These are phyloP conservation scores for Manduca sexta DNA, from an alignment of 1,140 invertebrate species.

Conservation along the genomic window DNA sequence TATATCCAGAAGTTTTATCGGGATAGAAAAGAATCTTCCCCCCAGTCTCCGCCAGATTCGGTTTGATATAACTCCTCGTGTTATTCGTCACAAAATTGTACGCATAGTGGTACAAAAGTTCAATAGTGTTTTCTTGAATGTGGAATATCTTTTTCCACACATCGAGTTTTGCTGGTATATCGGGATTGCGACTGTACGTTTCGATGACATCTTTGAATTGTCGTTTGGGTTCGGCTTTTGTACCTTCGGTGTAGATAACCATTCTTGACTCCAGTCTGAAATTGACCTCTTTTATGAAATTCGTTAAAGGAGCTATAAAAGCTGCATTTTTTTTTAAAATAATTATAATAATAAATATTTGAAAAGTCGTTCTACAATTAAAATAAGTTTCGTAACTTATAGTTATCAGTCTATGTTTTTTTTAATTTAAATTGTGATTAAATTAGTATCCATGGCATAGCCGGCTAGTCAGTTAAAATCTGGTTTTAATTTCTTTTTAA, in stretches of 20 bases:
- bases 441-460: too few species aligned
- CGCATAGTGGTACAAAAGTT: conserved; percentile 80
- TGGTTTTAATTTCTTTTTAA: too few species aligned
- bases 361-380: too few species aligned
- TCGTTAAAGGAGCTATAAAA: too few species aligned
- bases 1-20: conserved; percentile 77
- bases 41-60: conserved; percentile 77
- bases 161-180: conserved; percentile 73
- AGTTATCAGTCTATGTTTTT: too few species aligned
- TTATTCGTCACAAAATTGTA: conserved; percentile 79
- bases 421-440: too few species aligned
- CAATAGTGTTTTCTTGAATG: conserved; percentile 76
- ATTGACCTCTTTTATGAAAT: too few species aligned
- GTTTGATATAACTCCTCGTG: conserved; percentile 78
- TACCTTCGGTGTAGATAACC: conserved; percentile 47
- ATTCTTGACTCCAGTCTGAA: conserved; percentile 47
- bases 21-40: conserved; percentile 76
- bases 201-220: conserved; percentile 73
- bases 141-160: conserved; percentile 79
- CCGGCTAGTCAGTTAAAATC: too few species aligned
- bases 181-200: conserved; percentile 75
- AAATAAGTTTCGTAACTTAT: too few species aligned
- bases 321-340: too few species aligned
- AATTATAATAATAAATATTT: too few species aligned
- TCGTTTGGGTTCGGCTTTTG: conserved; percentile 46